phyloP scores from a whole-genome alignment of 2,888 invertebrate species.

The Bellardia pandia region DNA sequence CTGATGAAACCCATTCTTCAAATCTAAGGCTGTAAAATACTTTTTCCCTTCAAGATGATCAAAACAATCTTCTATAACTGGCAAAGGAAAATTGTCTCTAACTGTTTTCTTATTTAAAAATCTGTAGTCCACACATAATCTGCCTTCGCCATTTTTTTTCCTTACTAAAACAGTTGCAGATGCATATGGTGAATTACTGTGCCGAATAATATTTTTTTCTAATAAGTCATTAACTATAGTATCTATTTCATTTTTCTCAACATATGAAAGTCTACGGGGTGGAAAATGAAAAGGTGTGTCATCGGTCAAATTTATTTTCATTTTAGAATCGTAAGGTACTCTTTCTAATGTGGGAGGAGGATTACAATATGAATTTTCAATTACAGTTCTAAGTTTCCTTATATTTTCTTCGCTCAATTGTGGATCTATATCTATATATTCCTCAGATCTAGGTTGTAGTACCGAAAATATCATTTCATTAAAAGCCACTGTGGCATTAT shows the following conservation, averaged over 20 bases:
- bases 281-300: slow-evolving; percentile 53
- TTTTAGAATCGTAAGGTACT: slow-evolving; percentile 30
- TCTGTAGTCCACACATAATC: slow-evolving; percentile 72
- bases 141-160: slow-evolving; percentile 69
- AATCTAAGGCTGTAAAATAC: slow-evolving; percentile 17
- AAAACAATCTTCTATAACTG: slow-evolving; percentile 32
- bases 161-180: slow-evolving; percentile 70
- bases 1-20: slow-evolving; percentile 33
- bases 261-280: slow-evolving; percentile 47
- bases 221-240: slow-evolving; percentile 58
- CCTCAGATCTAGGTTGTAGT: too few species aligned
- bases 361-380: slow-evolving; percentile 21
- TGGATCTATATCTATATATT: too few species aligned
- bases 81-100: slow-evolving; percentile 19
- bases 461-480: too few species aligned
- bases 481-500: too few species aligned
- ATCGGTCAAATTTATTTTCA: slow-evolving; percentile 58
- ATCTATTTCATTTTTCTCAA: slow-evolving; percentile 46
- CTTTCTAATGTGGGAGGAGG: not conserved
- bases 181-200: slow-evolving; percentile 68
- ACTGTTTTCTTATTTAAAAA: slow-evolving; percentile 63
- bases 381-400: not conserved
- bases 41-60: slow-evolving; percentile 13
- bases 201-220: slow-evolving; percentile 58
- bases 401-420: too few species aligned